Evolutionary conservation across 1,140 invertebrate genomes (phyloP).

Genomic region (Pantala flavescens): DNA sequence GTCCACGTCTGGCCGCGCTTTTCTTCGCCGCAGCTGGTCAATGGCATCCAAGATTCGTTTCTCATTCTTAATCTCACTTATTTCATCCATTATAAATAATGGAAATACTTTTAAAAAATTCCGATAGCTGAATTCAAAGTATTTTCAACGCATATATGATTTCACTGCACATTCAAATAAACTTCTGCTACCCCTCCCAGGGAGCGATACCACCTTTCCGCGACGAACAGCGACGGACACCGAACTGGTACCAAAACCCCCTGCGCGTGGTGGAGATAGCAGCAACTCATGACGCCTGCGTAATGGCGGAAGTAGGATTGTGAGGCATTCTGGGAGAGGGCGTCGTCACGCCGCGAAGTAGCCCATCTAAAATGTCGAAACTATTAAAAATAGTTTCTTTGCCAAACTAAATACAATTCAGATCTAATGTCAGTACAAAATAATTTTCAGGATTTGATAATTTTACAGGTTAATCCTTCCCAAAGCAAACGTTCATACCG

Average conservation of each 20-base stretch:
- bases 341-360: neutral
- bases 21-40: slow-evolving; percentile 66
- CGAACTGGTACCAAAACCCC: neutral
- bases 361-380: neutral
- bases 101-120: neutral
- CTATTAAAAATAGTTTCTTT: neutral
- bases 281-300: slow-evolving; percentile 16
- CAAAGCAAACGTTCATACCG: no score
- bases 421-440: no score
- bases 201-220: neutral
- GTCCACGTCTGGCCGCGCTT: slow-evolving; percentile 70
- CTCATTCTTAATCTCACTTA: slow-evolving; percentile 47
- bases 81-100: slow-evolving; percentile 14
- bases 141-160: neutral
- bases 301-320: slow-evolving; percentile 15
- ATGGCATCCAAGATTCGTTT: slow-evolving; percentile 71
- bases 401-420: no score
- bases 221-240: neutral
- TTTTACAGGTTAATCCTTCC: no score
- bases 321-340: slow-evolving; percentile 13
- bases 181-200: neutral
- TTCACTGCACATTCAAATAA: slow-evolving; percentile 2
- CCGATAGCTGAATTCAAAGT: neutral
- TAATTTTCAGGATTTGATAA: no score
- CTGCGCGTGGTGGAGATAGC: neutral